A percentile compares a stretch with the other conserved stretches of the same genome.
These are phyloP conservation scores for Chaetorhynchus papuensis DNA, from an alignment of 2,113 vertebrate species.

Conservation along the genomic window DNA sequence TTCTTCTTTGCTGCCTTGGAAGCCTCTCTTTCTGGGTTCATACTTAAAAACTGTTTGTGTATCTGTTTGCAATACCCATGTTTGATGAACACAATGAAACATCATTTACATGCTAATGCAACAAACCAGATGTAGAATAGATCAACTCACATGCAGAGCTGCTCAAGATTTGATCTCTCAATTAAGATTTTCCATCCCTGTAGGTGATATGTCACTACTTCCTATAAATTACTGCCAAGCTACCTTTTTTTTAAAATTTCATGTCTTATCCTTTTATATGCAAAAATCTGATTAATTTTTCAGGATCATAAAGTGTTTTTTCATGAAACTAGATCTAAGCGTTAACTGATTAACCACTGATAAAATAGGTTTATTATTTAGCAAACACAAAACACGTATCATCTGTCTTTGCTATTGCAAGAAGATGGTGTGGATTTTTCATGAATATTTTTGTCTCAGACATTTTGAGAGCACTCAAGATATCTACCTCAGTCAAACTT, in stretches of 20 bases:
- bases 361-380: background rate
- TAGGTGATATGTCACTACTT: background rate
- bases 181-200: background rate
- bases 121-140: background rate
- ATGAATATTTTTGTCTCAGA: background rate
- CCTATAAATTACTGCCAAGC: background rate
- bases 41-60: background rate
- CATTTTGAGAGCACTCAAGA: background rate
- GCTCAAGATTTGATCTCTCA: background rate
- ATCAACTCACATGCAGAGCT: background rate
- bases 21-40: background rate
- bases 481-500: background rate
- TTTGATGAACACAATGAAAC: background rate
- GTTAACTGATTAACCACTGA: background rate
- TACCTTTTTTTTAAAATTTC: background rate
- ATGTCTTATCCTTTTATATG: background rate
- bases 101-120: background rate
- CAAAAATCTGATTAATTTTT: background rate
- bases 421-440: background rate
- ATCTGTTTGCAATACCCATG: background rate
- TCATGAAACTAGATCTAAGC: background rate
- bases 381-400: background rate
- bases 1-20: background rate
- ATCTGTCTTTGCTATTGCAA: background rate
- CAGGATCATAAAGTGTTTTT: background rate